Base-by-base conservation (phyloP, 2,888 invertebrate species). In the Hanleya hanleyi region DNA sequence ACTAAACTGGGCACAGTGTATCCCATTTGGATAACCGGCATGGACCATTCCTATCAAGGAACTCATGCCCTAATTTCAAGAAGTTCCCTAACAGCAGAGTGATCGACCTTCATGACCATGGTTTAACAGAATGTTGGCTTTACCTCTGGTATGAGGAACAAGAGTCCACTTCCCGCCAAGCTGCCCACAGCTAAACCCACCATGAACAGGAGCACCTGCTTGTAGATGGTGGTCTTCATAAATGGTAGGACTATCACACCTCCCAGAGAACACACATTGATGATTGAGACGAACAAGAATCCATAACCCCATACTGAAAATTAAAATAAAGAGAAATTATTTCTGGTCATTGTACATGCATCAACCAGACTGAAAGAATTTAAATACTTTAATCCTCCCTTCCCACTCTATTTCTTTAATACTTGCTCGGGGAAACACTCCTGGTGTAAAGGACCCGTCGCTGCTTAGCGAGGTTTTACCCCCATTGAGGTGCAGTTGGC, bases 111-210 rank as follows among this genome's bases (percentile, higher is more conserved):
- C 47, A 41, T 41, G 18, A 51, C 7, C 22, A 51, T 51, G 29
- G n/a, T n/a, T 51, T 15, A 7, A n/a, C 57, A 32, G 2, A 3
- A 61, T 47, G 32, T 57, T n/a, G 26, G 57, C 9, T 78, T 77
- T 79, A 91, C 93, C 91, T 93, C 93, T 64, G 93, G 93, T 51
- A 93, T 91, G 7, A 93, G 92, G 81, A 93, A 93, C 79, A 94
- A 92, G 36, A 93, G 87, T 1, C 93, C 92, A 75, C 92, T 93
- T 57, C 92, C 93, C 49, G 92, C 91, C 33, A 94, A 90, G 41
- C 93, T 93, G 1, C 93, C 93, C 4, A 93, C 93, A 35, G 93
- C 93, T 67, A 94, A 89, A 1, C 93, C 93, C 71, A 93, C 92
- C 84, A 93, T 91, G 69, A 91, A 91, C 35, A 92, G 92, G 76